Evolutionary conservation across 2,888 invertebrate species (phyloP), one percentile per base, ranked within the genome.

Genomic region (Coecobrya sp.): DNA sequence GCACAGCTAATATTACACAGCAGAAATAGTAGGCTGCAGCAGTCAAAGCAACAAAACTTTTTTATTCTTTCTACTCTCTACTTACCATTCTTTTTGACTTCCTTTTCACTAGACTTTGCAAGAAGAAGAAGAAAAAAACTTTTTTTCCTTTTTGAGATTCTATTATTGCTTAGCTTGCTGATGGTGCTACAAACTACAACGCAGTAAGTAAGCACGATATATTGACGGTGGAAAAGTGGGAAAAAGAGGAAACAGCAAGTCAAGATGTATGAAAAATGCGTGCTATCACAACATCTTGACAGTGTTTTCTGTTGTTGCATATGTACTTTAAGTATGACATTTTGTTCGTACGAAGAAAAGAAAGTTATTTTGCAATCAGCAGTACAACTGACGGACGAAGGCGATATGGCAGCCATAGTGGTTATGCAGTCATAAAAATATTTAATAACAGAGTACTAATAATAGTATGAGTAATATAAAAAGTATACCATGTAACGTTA

Each of bases 351-450:
- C 7, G 30, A 25, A 42, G 8, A 13, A 22, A 79, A 87, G 62
- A 79, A 79, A 87, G 87, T 87, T 87, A 76, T 87, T 87, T 76
- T 55, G 87, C 79, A 87, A 76, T 87, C 82, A 82, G 82, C 13
- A 59, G 45, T 25, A 76, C 76, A 22, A 76, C 76, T 1, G 22
- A 19, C 45, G 10, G 10, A n/a, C 73, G 19, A 49, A 42, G 45
- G 16, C 22, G 65, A 22, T 36, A 36, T n/a, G 65, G 65, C 79
- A 79, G n/a, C 8, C 0, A 45, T 19, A 22, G 82, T 27, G 55
- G 59, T 59, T 2, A 30, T 81, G 30, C 79, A 55, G 82, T 27
- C 59, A 82, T 82, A 87, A 87, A 76, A 87, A 87, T 79, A 62
- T 42, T 4, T 62, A 87, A 87, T 87, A 87, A 87, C 62, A 79